phyloP scores from a whole-genome alignment of 2,888 invertebrate genomes.

The Drosophila ezoana region DNA sequence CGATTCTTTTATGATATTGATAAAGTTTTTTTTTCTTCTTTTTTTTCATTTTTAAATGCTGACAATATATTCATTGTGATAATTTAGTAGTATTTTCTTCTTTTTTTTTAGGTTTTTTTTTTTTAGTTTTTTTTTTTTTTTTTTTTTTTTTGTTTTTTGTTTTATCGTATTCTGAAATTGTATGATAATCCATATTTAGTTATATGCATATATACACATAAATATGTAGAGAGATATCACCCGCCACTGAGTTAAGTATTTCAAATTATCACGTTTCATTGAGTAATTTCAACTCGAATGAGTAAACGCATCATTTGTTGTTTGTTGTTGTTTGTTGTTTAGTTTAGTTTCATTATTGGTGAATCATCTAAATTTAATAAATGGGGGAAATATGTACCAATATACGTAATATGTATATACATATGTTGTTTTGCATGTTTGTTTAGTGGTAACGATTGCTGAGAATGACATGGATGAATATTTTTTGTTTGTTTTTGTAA shows the following conservation, averaged over 20 bases:
- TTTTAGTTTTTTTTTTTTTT: too few relatives aligned
- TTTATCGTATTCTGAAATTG: slow-evolving; percentile 40
- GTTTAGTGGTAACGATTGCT: slow-evolving; percentile 45
- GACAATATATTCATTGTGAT: slow-evolving; percentile 41
- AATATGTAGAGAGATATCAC: slow-evolving; percentile 68
- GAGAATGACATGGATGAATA: slow-evolving; percentile 53
- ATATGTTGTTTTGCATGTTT: slow-evolving; percentile 58
- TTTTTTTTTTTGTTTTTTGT: too few relatives aligned
- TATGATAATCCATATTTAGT: slow-evolving; percentile 39
- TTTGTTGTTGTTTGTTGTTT: slow-evolving; percentile 30
- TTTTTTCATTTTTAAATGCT: slow-evolving; percentile 40
- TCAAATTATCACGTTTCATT: slow-evolving; percentile 74
- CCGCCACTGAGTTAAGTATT: slow-evolving; percentile 79
- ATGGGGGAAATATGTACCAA: slow-evolving; percentile 62
- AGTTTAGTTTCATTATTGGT: slow-evolving; percentile 59
- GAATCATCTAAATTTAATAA: slow-evolving; percentile 77
- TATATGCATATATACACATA: slow-evolving; percentile 41
- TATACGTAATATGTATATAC: slow-evolving; percentile 57
- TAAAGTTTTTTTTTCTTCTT: slow-evolving; percentile 2
- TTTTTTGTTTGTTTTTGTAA: slow-evolving; percentile 20
- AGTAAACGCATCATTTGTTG: slow-evolving; percentile 66
- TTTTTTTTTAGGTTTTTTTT: too few relatives aligned
- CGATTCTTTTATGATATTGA: slow-evolving; percentile 29
- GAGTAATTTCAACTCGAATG: slow-evolving; percentile 60
- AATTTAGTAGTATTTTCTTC: slow-evolving; percentile 23